phyloP scores from a whole-genome alignment of 2,113 vertebrate genomes.

The Brachyhypopomus gauderio region DNA sequence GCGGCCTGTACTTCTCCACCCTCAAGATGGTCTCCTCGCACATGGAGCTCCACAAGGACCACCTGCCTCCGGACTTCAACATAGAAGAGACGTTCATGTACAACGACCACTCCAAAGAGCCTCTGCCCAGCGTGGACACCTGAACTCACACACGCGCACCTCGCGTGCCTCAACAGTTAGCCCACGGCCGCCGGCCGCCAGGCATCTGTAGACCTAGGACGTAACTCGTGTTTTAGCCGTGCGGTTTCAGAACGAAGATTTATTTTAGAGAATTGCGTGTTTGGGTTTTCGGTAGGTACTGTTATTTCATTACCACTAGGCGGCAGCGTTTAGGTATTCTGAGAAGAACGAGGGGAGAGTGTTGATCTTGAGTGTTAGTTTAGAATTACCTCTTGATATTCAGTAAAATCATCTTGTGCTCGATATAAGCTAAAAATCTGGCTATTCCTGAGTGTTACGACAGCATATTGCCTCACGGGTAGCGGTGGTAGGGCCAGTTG shows the following conservation, averaged over 20 bases:
- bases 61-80: constrained; percentile 91
- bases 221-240: constrained; percentile 28
- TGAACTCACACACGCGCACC: constrained; percentile 65
- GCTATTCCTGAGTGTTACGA: constrained; percentile 23
- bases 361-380: constrained; percentile 28
- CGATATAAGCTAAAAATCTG: constrained; percentile 43
- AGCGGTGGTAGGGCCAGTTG: background rate
- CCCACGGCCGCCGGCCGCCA: constrained; percentile 7
- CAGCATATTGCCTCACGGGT: constrained; percentile 11
- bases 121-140: constrained; percentile 81
- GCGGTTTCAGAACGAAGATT: constrained; percentile 16
- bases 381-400: constrained; percentile 44
- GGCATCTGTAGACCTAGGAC: constrained; percentile 30
- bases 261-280: constrained; percentile 2
- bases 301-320: constrained; percentile 54
- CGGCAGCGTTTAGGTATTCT: constrained; percentile 54
- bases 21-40: constrained; percentile 97
- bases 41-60: constrained; percentile 92
- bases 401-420: constrained; percentile 30
- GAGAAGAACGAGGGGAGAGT: background rate
- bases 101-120: constrained; percentile 95
- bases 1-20: constrained; percentile 94
- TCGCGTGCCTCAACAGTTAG: background rate
- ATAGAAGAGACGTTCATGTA: constrained; percentile 99
- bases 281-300: constrained; percentile 18